Evolutionary conservation across 2,113 vertebrate genomes (phyloP).

Genomic region (Gambusia holbrooki): DNA sequence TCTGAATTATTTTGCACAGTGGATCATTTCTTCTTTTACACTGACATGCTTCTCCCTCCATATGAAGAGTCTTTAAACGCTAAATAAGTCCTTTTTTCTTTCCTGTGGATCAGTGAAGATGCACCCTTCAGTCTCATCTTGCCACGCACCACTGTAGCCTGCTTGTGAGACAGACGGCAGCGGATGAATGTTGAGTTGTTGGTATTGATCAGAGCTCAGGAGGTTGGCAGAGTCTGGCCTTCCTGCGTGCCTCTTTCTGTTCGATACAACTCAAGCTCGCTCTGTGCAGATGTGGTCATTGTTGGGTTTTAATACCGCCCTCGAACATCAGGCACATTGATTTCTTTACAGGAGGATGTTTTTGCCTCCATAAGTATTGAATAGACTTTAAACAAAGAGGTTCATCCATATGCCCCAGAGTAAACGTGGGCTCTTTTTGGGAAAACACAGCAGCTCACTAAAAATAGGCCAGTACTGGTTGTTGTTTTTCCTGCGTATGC

Average conservation of each 20-base stretch:
- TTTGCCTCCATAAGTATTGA: constrained; percentile 73
- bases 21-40: not conserved
- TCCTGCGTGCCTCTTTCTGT: constrained; percentile 44
- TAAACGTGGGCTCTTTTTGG: constrained; percentile 43
- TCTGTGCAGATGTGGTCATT: constrained; percentile 58
- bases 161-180: constrained; percentile 54
- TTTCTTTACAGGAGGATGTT: constrained; percentile 74
- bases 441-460: constrained; percentile 40
- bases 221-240: constrained; percentile 58
- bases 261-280: constrained; percentile 67
- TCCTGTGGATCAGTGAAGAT: constrained; percentile 20
- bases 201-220: constrained; percentile 72
- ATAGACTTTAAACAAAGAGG: constrained; percentile 75
- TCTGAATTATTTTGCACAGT: not conserved
- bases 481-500: constrained; percentile 62
- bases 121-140: constrained; percentile 30
- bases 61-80: constrained; percentile 6
- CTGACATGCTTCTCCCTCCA: not conserved
- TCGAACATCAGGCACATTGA: constrained; percentile 74
- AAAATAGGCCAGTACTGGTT: constrained; percentile 60
- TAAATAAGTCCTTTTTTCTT: constrained; percentile 9
- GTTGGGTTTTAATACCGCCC: constrained; percentile 68
- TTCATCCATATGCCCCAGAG: constrained; percentile 71
- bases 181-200: constrained; percentile 64
- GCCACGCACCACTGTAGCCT: constrained; percentile 37